Percentiles rank a stretch among this genome's conserved stretches.
Conservation (phyloP, 2,888 invertebrate species). For the Mylabris sibirica region DNA sequence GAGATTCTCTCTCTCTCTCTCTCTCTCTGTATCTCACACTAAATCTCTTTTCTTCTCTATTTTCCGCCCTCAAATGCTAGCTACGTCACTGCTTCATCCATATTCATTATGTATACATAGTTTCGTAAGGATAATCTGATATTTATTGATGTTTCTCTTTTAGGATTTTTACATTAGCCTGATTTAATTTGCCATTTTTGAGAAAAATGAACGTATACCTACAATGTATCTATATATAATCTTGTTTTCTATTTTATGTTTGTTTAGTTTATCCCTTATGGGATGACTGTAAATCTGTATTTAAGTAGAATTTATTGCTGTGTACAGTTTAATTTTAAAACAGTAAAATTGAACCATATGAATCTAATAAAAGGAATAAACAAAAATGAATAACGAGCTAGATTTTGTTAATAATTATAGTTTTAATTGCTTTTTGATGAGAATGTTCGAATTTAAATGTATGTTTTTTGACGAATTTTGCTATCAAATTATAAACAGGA, state of each 20-base stretch:
- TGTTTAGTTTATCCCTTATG: background rate
- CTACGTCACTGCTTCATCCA: too few species aligned
- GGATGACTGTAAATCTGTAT: background rate
- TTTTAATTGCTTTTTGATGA: too few species aligned
- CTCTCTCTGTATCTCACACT: too few species aligned
- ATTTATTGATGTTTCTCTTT: background rate
- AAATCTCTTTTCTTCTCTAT: too few species aligned
- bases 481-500: too few species aligned
- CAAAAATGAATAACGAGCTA: background rate
- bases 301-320: background rate
- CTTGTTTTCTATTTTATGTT: background rate
- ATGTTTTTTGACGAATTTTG: too few species aligned
- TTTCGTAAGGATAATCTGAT: background rate
- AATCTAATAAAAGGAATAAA: background rate
- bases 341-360: background rate
- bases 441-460: too few species aligned
- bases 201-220: background rate
- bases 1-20: too few species aligned
- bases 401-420: background rate
- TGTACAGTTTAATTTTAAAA: background rate
- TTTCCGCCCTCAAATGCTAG: too few species aligned
- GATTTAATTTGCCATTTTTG: too few species aligned
- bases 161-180: too few species aligned
- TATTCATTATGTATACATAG: too few species aligned
- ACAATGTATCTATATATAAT: background rate